These are phyloP conservation scores for Mustela lutreola DNA, from an alignment of 2,113 vertebrate species.

Conservation along the genomic window DNA sequence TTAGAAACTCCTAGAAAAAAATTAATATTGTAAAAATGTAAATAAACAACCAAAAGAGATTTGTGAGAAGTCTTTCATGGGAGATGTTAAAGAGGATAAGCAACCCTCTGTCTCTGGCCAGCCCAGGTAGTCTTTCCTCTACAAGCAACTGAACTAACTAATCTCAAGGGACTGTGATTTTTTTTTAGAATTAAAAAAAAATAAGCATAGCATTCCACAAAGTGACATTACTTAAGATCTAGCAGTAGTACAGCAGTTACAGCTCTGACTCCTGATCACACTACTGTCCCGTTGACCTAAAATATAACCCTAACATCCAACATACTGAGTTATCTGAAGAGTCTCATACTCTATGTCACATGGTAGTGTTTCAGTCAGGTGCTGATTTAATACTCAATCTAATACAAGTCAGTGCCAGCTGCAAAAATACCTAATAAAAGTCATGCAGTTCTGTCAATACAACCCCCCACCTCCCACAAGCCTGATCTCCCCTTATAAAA, in stretches of 20 bases:
- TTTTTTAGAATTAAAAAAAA: constrained; percentile 41
- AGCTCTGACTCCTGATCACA: constrained; percentile 8
- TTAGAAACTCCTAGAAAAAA: background rate
- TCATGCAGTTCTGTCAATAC: background rate
- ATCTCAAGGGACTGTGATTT: background rate
- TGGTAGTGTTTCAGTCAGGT: constrained; percentile 17
- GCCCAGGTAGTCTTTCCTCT: background rate
- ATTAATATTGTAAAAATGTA: constrained; percentile 52
- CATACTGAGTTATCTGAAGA: background rate
- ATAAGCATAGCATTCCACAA: constrained; percentile 10
- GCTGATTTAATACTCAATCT: constrained; percentile 31
- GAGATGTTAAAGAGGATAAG: constrained; percentile 8
- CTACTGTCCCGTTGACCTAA: background rate
- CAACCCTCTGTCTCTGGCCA: constrained; percentile 10
- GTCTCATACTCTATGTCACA: background rate
- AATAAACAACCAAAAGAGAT: constrained; percentile 35
- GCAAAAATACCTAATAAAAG: constrained; percentile 35
- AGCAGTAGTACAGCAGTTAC: background rate
- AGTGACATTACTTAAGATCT: constrained; percentile 21
- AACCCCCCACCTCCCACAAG: background rate
- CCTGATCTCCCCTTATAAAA: background rate
- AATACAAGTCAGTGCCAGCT: constrained; percentile 29
- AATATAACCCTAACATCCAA: background rate
- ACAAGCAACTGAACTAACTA: background rate
- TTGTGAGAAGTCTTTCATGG: constrained; percentile 41